A percentile compares a stretch with the other conserved stretches of the same genome.
Evolutionary conservation across 2,888 invertebrate genomes (phyloP).

Genomic region (Torymus tubicola): DNA sequence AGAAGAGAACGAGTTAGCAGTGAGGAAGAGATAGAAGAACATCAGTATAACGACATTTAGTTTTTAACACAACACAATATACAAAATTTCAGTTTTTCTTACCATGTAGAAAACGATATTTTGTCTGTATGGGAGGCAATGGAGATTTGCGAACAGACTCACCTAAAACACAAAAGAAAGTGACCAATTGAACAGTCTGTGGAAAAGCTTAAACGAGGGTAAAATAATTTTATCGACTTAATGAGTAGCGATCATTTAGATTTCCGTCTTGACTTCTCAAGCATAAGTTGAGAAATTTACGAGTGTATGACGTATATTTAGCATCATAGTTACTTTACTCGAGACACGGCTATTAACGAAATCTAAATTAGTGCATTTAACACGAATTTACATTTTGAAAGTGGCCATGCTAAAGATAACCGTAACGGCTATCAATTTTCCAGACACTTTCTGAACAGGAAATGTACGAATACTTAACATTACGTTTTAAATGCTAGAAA

Average conservation of each 20-base stretch:
- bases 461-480: background rate
- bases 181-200: background rate
- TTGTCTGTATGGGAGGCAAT: constrained; percentile 52
- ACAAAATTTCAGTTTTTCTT: constrained; percentile 35
- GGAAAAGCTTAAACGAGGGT: background rate
- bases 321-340: background rate
- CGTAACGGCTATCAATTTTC: constrained; percentile 23
- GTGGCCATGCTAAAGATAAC: constrained; percentile 27
- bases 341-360: constrained; percentile 37
- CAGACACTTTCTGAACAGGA: background rate
- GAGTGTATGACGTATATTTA: constrained; percentile 5
- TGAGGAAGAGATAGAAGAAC: too few species aligned
- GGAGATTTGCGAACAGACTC: constrained; percentile 56
- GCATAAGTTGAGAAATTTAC: background rate
- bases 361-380: constrained; percentile 41
- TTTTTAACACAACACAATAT: too few species aligned
- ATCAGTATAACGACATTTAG: too few species aligned
- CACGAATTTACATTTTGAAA: constrained; percentile 26
- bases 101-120: constrained; percentile 54
- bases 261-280: too few species aligned
- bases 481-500: background rate
- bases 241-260: background rate
- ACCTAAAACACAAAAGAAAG: constrained; percentile 48
- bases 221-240: background rate
- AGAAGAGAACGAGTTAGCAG: too few species aligned